Percentiles rank a stretch among this genome's conserved stretches.
phyloP scores from a whole-genome alignment of 2,888 invertebrate genomes.

The Aricia artaxerxes region DNA sequence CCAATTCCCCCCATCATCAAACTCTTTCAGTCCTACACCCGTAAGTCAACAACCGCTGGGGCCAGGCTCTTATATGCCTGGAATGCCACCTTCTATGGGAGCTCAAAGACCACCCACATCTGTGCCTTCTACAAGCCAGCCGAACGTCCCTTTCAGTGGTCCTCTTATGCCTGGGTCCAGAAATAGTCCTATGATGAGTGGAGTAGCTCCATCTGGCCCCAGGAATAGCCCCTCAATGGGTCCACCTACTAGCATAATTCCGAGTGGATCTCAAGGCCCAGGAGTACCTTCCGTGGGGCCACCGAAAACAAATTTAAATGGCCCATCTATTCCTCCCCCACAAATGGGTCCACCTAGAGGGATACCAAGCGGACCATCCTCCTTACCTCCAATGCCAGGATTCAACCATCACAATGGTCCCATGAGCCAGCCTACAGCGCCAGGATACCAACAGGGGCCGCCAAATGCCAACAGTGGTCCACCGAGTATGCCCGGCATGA shows the following conservation, averaged over 20 bases:
- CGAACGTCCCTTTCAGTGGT: slow-evolving; percentile 53
- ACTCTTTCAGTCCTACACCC: slow-evolving; percentile 48
- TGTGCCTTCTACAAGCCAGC: slow-evolving; percentile 52
- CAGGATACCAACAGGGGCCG: slow-evolving; percentile 36
- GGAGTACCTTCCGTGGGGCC: slow-evolving; percentile 38
- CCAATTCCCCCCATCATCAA: slow-evolving; percentile 51
- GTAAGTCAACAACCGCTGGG: slow-evolving; percentile 44
- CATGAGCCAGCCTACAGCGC: slow-evolving; percentile 35
- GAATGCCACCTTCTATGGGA: slow-evolving; percentile 43
- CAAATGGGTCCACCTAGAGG: slow-evolving; percentile 42
- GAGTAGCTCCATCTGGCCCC: slow-evolving; percentile 48
- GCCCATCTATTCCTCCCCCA: slow-evolving; percentile 40
- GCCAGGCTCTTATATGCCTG: slow-evolving; percentile 46
- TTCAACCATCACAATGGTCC: slow-evolving; percentile 50
- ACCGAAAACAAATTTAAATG: slow-evolving; percentile 42
- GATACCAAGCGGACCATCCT: slow-evolving; percentile 36
- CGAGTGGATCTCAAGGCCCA: slow-evolving; percentile 26
- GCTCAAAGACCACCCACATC: slow-evolving; percentile 45
- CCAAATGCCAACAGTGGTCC: slow-evolving; percentile 39
- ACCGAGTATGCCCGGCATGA: slow-evolving; percentile 35
- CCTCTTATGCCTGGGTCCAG: slow-evolving; percentile 50
- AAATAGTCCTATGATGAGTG: slow-evolving; percentile 57
- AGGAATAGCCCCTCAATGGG: slow-evolving; percentile 59
- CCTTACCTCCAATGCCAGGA: slow-evolving; percentile 35
- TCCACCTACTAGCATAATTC: slow-evolving; percentile 45